Percentiles rank a stretch among this genome's conserved stretches.
These are phyloP conservation scores for Colostygia pectinataria DNA, from an alignment of 2,888 invertebrate genomes.

Conservation along the genomic window DNA sequence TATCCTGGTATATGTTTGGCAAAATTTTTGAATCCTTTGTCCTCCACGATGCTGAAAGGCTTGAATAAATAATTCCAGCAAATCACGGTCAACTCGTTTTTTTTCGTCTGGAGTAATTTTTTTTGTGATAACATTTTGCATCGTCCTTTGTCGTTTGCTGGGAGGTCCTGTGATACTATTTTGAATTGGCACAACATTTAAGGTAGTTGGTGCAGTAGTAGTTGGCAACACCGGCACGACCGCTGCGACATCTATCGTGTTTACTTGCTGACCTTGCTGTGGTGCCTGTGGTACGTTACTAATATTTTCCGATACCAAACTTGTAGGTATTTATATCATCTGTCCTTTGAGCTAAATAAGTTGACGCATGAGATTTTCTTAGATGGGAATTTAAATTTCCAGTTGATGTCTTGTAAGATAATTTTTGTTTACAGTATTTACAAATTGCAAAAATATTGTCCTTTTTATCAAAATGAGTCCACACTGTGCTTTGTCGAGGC, in stretches of 20 bases:
- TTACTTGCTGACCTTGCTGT: too few relatives aligned
- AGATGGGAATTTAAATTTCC: slow-evolving; percentile 1
- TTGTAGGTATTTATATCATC: too few relatives aligned
- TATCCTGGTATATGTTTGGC: slow-evolving; percentile 1
- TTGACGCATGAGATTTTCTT: too few relatives aligned
- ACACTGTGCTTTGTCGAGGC: too few relatives aligned
- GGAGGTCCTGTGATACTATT: background rate
- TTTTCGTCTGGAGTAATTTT: slow-evolving; percentile 2
- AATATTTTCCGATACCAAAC: too few relatives aligned
- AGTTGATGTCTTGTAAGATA: background rate
- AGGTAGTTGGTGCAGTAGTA: too few relatives aligned
- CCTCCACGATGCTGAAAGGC: slow-evolving; percentile 18
- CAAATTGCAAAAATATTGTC: too few relatives aligned
- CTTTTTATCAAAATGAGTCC: too few relatives aligned
- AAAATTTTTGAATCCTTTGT: slow-evolving; percentile 19
- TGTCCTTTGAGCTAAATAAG: background rate
- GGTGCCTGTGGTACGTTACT: too few relatives aligned
- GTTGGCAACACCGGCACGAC: too few relatives aligned
- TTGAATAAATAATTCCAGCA: slow-evolving; percentile 18
- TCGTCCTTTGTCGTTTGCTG: background rate
- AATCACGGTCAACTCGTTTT: slow-evolving; percentile 3
- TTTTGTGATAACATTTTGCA: background rate
- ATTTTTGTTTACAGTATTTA: too few relatives aligned
- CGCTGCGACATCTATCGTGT: too few relatives aligned
- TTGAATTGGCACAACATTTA: background rate